Evolutionary conservation across 2,113 vertebrate species (phyloP).

Genomic region (Cervus canadensis): DNA sequence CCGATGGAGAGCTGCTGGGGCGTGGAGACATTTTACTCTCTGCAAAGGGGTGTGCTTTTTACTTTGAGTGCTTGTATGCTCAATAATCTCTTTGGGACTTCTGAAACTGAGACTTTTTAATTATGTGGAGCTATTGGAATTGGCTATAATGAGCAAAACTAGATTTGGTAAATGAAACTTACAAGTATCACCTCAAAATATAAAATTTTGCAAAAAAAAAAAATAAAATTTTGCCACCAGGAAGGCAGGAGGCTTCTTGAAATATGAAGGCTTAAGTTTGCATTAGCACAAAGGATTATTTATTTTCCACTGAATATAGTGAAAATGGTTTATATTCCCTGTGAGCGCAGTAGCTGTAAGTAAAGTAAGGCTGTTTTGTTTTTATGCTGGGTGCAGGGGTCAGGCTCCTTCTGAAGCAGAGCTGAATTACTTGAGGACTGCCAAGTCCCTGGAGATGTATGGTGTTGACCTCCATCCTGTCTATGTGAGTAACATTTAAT

Average conservation of each 20-base stretch:
- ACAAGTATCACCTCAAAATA: not conserved
- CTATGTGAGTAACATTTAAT: constrained; percentile 86
- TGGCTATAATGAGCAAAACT: not conserved
- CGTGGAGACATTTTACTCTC: not conserved
- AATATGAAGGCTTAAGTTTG: not conserved
- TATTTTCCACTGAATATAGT: not conserved
- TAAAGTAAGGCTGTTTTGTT: constrained; percentile 46
- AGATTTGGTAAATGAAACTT: constrained; percentile 4
- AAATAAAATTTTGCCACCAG: not conserved
- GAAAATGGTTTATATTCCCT: not conserved
- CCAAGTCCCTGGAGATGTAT: constrained; percentile 93
- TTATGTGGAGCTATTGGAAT: not conserved
- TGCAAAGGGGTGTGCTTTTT: not conserved
- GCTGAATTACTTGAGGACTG: constrained; percentile 87
- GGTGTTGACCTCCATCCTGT: constrained; percentile 93
- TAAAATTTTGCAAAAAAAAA: not conserved
- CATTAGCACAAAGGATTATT: not conserved
- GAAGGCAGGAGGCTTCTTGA: not conserved
- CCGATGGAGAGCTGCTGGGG: not conserved
- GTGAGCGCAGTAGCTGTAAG: not conserved
- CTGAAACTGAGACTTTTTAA: not conserved
- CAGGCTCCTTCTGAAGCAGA: constrained; percentile 89
- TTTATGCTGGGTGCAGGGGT: constrained; percentile 80
- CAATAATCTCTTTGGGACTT: not conserved
- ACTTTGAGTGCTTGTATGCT: not conserved